Percentiles rank a stretch among this genome's conserved stretches.
phyloP scores from a whole-genome alignment of 2,888 invertebrate species.

The Ochropacha duplaris region DNA sequence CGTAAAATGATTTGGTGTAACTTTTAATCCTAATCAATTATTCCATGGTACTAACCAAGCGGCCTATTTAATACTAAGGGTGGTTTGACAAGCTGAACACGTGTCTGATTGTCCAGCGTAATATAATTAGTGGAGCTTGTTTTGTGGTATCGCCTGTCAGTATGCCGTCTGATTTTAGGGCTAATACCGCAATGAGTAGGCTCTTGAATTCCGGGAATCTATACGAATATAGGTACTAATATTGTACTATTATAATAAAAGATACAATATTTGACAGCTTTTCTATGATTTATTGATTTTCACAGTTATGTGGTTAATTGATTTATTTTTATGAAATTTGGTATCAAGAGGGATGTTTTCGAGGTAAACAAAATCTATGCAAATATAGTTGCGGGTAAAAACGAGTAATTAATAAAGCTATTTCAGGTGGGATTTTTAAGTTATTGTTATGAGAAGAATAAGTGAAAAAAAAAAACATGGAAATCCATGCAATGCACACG shows the following conservation, averaged over 20 bases:
- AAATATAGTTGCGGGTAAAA: too few relatives aligned
- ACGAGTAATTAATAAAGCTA: too few relatives aligned
- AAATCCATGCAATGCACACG: not conserved
- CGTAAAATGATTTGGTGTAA: not conserved
- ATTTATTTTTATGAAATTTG: not conserved
- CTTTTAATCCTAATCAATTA: not conserved
- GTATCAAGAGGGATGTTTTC: too few relatives aligned
- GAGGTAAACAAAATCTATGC: too few relatives aligned
- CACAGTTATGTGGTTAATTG: not conserved
- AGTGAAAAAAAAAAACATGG: too few relatives aligned
- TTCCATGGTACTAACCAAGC: conserved; percentile 10
- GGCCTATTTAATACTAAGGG: conserved; percentile 16
- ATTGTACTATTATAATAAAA: too few relatives aligned
- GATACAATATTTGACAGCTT: too few relatives aligned
- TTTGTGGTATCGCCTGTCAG: conserved; percentile 8
- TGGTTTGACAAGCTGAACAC: conserved; percentile 26
- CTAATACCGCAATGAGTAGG: not conserved
- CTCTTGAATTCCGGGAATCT: not conserved
- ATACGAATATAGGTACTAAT: too few relatives aligned
- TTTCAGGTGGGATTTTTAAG: too few relatives aligned
- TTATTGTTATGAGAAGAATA: too few relatives aligned
- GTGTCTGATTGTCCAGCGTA: conserved; percentile 21
- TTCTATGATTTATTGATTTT: too few relatives aligned
- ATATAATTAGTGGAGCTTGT: conserved; percentile 23
- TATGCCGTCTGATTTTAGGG: not conserved